Percentiles rank a stretch among this genome's conserved stretches.
Evolutionary conservation across 2,888 invertebrate genomes (phyloP).

Genomic region (Craniophora ligustri): DNA sequence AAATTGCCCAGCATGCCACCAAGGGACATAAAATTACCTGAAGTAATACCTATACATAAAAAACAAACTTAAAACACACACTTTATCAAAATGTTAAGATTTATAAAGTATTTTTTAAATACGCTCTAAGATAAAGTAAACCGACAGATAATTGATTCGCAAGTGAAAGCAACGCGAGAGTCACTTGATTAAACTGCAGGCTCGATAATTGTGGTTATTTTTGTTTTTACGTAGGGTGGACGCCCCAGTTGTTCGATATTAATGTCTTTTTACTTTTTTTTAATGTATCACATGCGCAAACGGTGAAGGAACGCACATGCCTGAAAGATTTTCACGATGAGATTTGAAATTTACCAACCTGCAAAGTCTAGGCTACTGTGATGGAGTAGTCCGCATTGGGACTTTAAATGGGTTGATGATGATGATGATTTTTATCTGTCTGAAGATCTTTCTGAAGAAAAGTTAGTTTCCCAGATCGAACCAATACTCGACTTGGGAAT

Average conservation of each 20-base stretch:
- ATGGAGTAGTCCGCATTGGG: too few relatives aligned
- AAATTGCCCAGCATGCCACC: constrained; percentile 37
- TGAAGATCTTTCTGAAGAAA: too few relatives aligned
- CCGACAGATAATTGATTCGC: constrained; percentile 60
- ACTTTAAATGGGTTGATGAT: too few relatives aligned
- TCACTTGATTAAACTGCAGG: constrained; percentile 51
- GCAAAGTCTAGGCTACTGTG: too few relatives aligned
- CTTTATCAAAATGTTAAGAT: constrained; percentile 29
- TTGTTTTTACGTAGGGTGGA: constrained; percentile 26
- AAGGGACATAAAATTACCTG: constrained; percentile 22
- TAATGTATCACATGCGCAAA: neutral
- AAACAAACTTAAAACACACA: constrained; percentile 33
- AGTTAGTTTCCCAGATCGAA: too few relatives aligned
- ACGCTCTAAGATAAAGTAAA: constrained; percentile 60
- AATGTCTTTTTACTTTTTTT: neutral
- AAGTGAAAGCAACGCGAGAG: constrained; percentile 65
- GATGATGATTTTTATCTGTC: too few relatives aligned
- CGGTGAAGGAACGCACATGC: too few relatives aligned
- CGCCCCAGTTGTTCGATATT: constrained; percentile 6
- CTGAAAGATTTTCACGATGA: too few relatives aligned
- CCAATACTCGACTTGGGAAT: too few relatives aligned
- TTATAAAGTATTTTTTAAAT: constrained; percentile 30
- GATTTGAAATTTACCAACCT: too few relatives aligned
- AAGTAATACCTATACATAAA: constrained; percentile 24
- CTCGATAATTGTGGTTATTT: constrained; percentile 40